Base-by-base conservation (phyloP, 2,797 vertebrate species). In the Champsocephalus gunnari region DNA sequence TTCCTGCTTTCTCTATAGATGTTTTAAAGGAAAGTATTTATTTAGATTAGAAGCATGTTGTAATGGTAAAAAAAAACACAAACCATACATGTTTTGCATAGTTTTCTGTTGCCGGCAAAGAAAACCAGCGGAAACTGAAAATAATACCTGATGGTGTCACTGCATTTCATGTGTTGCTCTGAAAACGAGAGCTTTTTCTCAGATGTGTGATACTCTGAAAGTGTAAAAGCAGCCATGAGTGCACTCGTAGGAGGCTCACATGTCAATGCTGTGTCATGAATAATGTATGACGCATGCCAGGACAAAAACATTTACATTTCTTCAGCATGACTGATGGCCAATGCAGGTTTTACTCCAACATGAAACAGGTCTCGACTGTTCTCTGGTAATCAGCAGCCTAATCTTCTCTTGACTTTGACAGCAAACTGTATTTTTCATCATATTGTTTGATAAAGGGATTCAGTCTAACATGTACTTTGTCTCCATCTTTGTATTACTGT, bases 221-320 rank as follows among this genome's bases (percentile, higher is more conserved):
- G 71, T 57, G 58, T 60, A 57, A 70, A 79, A 65, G 0, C 43
- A 75, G 50, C 45, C 0, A 11, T 50, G 60, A 66, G 28, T 71
- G 67, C 56, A 54, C 3, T 43, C 58, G 55, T 43, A 47, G 51
- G 64, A 83, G 56, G 66, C 41, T 16, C 54, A 60, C 21, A 28
- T 73, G 71, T 54, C 17, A 59, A 10, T 49, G 54, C 34, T 17
- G 77, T 28, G 28, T 32, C 61, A 80, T 85, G 82, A 89, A 90
- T 87, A 80, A 89, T 88, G 71, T 8, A 91, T 86, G 51, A 66
- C 56, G 50, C 34, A 32, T 73, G 48, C 58, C 58, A 50, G 71
- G 58, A 63, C 50, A 55, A 24, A 77, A 83, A 77, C 44, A 85
- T 89, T 87, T 76, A 62, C 82, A 82, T 87, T 78, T 84, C 61